Conservation (phyloP, 2,113 vertebrate species). For the Odocoileus hemionus region DNA sequence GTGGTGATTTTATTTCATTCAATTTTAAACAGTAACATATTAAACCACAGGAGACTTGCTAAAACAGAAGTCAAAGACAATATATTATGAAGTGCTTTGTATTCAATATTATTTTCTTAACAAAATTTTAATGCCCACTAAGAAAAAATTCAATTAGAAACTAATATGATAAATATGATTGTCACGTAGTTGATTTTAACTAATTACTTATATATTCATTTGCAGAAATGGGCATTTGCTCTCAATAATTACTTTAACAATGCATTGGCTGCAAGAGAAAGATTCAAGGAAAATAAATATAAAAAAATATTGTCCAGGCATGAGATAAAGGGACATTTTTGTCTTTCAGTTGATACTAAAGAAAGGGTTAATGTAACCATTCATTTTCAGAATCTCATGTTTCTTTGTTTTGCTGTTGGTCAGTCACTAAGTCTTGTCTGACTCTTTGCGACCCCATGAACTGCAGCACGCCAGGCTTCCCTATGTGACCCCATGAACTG, state of each 20-base stretch:
- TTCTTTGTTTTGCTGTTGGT: background rate
- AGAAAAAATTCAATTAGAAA: slow-evolving; percentile 29
- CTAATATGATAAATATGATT: background rate
- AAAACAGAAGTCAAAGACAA: background rate
- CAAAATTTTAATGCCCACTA: background rate
- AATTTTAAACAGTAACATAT: background rate
- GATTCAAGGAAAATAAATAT: background rate
- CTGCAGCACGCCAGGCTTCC: background rate
- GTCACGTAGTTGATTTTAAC: background rate
- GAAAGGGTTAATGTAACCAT: background rate
- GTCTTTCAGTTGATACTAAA: background rate
- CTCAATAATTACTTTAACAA: slow-evolving; percentile 11
- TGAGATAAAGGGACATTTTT: background rate
- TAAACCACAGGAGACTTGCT: background rate
- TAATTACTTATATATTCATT: background rate
- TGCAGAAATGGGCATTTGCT: background rate
- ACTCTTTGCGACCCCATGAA: background rate
- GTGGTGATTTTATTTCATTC: slow-evolving; percentile 40
- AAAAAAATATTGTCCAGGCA: background rate
- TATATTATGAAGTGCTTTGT: background rate
- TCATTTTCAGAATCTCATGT: background rate
- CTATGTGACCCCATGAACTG: background rate
- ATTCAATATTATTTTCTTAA: slow-evolving; percentile 10
- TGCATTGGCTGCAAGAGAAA: background rate
- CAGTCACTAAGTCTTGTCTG: background rate